Percentiles rank a stretch among this genome's conserved stretches.
phyloP scores from a whole-genome alignment of 92 coral and sea anemone genomes.

The Isaurus tuberculatus region DNA sequence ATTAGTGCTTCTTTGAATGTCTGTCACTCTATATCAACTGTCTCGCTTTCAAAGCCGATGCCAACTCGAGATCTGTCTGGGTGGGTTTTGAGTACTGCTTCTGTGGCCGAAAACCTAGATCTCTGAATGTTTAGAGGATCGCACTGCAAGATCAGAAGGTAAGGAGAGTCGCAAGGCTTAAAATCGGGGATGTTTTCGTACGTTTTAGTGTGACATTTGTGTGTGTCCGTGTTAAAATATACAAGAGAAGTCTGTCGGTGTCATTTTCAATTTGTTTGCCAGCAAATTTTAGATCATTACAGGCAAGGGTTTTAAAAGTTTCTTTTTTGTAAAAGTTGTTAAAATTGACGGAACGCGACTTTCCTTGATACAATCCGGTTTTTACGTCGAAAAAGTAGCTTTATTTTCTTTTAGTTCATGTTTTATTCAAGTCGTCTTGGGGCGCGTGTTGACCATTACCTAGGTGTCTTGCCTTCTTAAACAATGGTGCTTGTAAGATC shows the following conservation, averaged over 20 bases:
- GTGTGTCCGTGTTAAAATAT: slow-evolving; percentile 41
- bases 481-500: slow-evolving; percentile 25
- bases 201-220: slow-evolving; percentile 24
- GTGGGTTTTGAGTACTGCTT: slow-evolving; percentile 25
- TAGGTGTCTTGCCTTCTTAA: slow-evolving; percentile 28
- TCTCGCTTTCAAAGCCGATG: slow-evolving; percentile 45
- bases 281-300: neutral
- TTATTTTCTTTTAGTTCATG: slow-evolving; percentile 17
- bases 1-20: slow-evolving; percentile 38
- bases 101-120: slow-evolving; percentile 27
- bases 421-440: slow-evolving; percentile 15
- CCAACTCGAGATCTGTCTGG: slow-evolving; percentile 20
- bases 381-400: slow-evolving; percentile 7
- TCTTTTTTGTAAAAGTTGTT: neutral
- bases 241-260: neutral
- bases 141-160: neutral
- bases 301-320: neutral
- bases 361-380: neutral
- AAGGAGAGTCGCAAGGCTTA: neutral
- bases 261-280: neutral
- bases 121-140: neutral
- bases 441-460: slow-evolving; percentile 44
- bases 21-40: slow-evolving; percentile 44
- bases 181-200: slow-evolving; percentile 19
- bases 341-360: neutral